A percentile compares a stretch with the other conserved stretches of the same genome.
Conservation (phyloP, 2,797 vertebrate species). For the Mergus octosetaceus region DNA sequence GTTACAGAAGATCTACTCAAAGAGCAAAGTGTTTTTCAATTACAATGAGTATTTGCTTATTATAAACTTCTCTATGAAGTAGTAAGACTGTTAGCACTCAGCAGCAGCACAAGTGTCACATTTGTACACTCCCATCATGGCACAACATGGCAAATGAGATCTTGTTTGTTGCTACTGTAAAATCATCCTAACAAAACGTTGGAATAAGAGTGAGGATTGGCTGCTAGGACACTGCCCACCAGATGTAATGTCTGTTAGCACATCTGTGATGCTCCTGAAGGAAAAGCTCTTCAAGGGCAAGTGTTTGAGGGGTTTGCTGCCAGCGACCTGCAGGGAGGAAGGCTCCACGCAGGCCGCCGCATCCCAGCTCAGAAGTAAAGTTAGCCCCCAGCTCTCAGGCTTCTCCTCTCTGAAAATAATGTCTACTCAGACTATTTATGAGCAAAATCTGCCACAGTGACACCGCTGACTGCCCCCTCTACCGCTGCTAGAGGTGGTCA, state of each 20-base stretch:
- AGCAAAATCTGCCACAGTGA: neutral
- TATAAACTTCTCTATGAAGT: neutral
- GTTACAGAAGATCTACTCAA: neutral
- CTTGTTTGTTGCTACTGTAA: neutral
- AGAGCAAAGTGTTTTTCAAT: neutral
- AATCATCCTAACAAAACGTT: neutral
- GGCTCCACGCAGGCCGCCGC: neutral
- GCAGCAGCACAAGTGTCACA: neutral
- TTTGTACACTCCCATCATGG: neutral
- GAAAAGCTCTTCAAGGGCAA: slow-evolving; percentile 80
- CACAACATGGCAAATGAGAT: neutral
- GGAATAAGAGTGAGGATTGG: neutral
- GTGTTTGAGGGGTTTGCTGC: slow-evolving; percentile 81
- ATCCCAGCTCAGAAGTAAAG: neutral
- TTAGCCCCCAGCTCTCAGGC: neutral
- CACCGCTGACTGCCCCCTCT: neutral
- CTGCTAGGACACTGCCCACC: neutral
- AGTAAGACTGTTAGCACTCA: neutral
- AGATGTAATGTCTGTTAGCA: neutral
- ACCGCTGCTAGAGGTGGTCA: neutral
- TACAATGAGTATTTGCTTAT: neutral
- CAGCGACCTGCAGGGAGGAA: slow-evolving; percentile 60
- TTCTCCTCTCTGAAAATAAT: neutral
- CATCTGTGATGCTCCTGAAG: slow-evolving; percentile 72
- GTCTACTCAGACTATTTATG: too few species aligned